Base-by-base conservation (phyloP, 35 echinoderm and acorn worm genomes). In the Diadema setosum region DNA sequence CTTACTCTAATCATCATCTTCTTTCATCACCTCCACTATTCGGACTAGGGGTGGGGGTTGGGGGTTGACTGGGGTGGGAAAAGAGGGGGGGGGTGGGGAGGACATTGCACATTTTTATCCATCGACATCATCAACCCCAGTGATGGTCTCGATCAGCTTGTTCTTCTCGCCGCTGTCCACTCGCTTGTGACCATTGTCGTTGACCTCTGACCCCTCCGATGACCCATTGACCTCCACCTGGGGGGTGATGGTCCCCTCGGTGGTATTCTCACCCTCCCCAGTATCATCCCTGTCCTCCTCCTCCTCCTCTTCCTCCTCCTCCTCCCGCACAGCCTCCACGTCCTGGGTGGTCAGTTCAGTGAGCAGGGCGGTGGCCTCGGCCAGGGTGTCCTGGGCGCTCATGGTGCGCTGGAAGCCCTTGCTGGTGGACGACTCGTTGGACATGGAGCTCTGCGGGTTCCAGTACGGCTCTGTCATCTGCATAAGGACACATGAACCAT, bases 301-400 rank as follows among this genome's bases (percentile, higher is more conserved):
- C 15, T 64, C 85, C 41, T 87, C 84, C 52, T 81, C 58, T 20
- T 74, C 70, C 16, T 84, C 48, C 12, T 74, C 81, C 15, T 91
- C 88, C 2, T 91, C 81, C 14, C 86, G 82, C n/a, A 84, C 87
- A 60, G 87, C 84, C 23, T 88, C 43, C 3, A 81, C 90, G n/a
- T 98, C 95, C 18, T 91, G 76, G 29, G 95, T 94, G 45, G 80
- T 91, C 55, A 98, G 89, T 30, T 92, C 91, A 1, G 88, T 88
- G 5, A 98, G 60, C 31, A 98, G 80, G 6, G 95, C 95, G 6
- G 95, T 98, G 39, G 95, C 95, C 56, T 98, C 95, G 15, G 92
- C 95, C 32, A 98, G 60, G 48, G 95, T 98, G 85, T 98, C 95
- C 67, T 98, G 95, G 20, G 95, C 95, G 48, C 95, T 98, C 91